phyloP scores from a whole-genome alignment of 2,888 invertebrate species.

The Notodonta ziczac region DNA sequence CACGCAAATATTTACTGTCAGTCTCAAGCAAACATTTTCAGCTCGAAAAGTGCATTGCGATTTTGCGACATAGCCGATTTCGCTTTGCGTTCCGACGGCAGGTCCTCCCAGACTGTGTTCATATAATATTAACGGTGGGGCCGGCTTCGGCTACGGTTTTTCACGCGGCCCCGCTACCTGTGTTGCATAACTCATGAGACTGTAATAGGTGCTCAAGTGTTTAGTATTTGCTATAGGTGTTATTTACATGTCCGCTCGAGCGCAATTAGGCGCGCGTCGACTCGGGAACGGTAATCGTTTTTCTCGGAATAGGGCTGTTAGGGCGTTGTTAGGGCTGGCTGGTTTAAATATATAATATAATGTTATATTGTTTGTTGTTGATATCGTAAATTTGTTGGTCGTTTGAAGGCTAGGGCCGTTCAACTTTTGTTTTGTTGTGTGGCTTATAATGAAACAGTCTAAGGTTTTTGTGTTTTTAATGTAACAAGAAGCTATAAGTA shows the following conservation, averaged over 20 bases:
- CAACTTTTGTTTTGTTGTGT: no score
- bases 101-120: constrained; percentile 66
- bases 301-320: constrained; percentile 14
- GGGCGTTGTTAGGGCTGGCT: background rate
- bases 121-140: constrained; percentile 74
- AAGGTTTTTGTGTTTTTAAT: no score
- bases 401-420: no score
- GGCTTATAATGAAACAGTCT: no score
- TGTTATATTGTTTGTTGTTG: background rate
- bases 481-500: no score
- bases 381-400: background rate
- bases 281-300: constrained; percentile 18
- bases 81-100: constrained; percentile 45
- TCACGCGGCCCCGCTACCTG: constrained; percentile 71
- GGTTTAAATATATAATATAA: background rate
- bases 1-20: constrained; percentile 64
- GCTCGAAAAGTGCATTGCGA: constrained; percentile 66
- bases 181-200: constrained; percentile 77
- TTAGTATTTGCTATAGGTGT: constrained; percentile 64
- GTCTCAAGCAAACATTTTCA: constrained; percentile 64
- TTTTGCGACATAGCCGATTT: constrained; percentile 70
- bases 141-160: constrained; percentile 68
- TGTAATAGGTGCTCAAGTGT: constrained; percentile 75
- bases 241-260: constrained; percentile 69
- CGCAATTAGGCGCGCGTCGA: constrained; percentile 56